A percentile compares a stretch with the other conserved stretches of the same genome.
Conservation (phyloP, 2,888 invertebrate species). For the Coecobrya sp. region DNA sequence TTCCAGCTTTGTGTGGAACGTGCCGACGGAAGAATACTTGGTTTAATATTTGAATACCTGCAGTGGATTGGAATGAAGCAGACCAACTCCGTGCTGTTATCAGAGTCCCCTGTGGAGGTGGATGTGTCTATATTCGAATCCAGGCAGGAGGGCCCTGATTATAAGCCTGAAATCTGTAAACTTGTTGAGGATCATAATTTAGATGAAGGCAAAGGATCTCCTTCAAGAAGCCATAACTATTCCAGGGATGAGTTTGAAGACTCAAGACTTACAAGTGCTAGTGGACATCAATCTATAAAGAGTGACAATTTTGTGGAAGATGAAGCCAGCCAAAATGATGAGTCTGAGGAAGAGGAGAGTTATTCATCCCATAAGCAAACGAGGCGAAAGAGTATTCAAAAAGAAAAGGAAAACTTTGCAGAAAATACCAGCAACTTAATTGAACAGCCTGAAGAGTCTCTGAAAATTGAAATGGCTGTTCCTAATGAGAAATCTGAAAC, state of each 20-base stretch:
- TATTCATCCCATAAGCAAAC: background rate
- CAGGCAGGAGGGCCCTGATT: slow-evolving; percentile 43
- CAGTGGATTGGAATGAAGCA: slow-evolving; percentile 86
- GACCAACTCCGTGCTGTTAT: slow-evolving; percentile 81
- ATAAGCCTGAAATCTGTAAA: slow-evolving; percentile 67
- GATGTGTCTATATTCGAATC: slow-evolving; percentile 67
- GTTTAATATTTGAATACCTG: slow-evolving; percentile 84
- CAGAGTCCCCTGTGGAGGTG: slow-evolving; percentile 83
- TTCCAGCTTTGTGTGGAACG: slow-evolving; percentile 79
- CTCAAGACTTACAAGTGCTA: slow-evolving; percentile 70
- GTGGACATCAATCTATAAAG: slow-evolving; percentile 62
- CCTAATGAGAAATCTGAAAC: background rate
- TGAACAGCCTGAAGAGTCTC: background rate
- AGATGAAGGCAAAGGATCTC: slow-evolving; percentile 46
- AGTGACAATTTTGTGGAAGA: slow-evolving; percentile 37
- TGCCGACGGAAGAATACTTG: slow-evolving; percentile 78
- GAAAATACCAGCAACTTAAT: background rate
- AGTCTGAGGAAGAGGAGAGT: slow-evolving; percentile 13
- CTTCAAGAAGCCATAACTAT: slow-evolving; percentile 69
- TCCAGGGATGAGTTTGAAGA: slow-evolving; percentile 77
- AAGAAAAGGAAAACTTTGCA: background rate
- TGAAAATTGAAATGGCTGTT: background rate
- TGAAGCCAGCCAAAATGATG: slow-evolving; percentile 1
- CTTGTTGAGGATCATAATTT: slow-evolving; percentile 64
- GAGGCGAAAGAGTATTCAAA: background rate